phyloP scores from a whole-genome alignment of 2,888 invertebrate genomes.

The Megaustenia siamemsis region DNA sequence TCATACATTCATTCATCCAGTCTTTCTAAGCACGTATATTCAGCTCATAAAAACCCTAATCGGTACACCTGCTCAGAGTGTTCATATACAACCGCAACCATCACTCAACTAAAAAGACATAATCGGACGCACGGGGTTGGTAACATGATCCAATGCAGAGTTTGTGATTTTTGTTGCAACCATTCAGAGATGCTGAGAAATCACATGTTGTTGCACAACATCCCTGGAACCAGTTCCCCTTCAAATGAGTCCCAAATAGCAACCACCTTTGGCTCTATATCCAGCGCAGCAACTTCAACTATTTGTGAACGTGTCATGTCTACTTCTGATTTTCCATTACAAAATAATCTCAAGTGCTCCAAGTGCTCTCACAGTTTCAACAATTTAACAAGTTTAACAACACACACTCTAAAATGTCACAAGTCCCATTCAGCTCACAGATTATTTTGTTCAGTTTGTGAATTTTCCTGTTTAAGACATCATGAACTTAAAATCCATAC shows the following conservation, averaged over 20 bases:
- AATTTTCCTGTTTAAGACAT: conserved; percentile 37
- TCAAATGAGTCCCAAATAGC: neutral
- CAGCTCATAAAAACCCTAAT: neutral
- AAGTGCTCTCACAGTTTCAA: neutral
- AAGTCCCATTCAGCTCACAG: neutral
- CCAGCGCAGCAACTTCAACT: neutral
- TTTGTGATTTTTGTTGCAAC: conserved; percentile 33
- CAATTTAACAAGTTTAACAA: neutral
- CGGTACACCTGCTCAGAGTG: neutral
- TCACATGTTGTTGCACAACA: conserved; percentile 33
- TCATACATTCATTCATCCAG: conserved; percentile 31
- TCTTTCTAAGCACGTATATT: conserved; percentile 32
- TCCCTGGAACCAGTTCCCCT: neutral
- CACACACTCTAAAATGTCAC: neutral
- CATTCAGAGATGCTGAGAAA: conserved; percentile 32
- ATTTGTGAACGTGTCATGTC: neutral
- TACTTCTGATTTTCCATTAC: neutral
- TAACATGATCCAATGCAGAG: neutral
- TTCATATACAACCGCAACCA: neutral
- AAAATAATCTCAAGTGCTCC: neutral
- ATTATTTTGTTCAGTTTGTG: conserved; percentile 34
- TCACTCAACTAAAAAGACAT: conserved; percentile 2
- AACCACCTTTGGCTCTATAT: neutral
- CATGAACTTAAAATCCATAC: conserved; percentile 53
- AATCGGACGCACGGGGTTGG: neutral